A percentile compares a stretch with the other conserved stretches of the same genome.
These are phyloP conservation scores for Porites lobata DNA, from an alignment of 92 coral and sea anemone species.

Conservation along the genomic window DNA sequence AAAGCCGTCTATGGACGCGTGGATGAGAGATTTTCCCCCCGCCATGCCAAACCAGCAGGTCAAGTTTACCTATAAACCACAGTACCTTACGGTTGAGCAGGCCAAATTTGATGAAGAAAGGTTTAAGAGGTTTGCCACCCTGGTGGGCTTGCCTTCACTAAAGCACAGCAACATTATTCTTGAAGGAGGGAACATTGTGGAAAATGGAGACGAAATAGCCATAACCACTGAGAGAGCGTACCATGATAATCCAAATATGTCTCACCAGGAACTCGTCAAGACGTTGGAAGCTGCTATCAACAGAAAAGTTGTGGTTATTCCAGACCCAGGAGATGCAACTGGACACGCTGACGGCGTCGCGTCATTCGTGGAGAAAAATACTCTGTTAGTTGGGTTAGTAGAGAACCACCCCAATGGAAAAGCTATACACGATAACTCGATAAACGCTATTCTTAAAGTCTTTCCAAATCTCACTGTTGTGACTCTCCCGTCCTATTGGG, in stretches of 20 bases:
- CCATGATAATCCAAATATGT: constrained; percentile 63
- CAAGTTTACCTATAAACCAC: constrained; percentile 74
- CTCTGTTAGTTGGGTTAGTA: constrained; percentile 56
- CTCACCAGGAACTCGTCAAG: constrained; percentile 19
- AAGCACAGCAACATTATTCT: constrained; percentile 54
- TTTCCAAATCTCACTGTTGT: constrained; percentile 69
- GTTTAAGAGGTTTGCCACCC: constrained; percentile 53
- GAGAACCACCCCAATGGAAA: constrained; percentile 57
- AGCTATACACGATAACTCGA: constrained; percentile 53
- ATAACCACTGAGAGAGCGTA: constrained; percentile 58
- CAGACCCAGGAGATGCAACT: constrained; percentile 80
- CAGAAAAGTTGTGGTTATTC: constrained; percentile 65
- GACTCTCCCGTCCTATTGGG: constrained; percentile 68
- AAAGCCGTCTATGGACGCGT: constrained; percentile 64
- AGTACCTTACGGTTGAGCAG: constrained; percentile 46
- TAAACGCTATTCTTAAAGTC: constrained; percentile 55
- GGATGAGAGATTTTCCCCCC: constrained; percentile 89
- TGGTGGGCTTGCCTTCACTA: constrained; percentile 64
- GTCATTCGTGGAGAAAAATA: constrained; percentile 75
- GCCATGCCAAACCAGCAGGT: constrained; percentile 73
- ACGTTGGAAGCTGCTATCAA: constrained; percentile 64
- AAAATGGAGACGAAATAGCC: constrained; percentile 75
- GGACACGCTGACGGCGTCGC: constrained; percentile 87
- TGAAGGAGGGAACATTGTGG: constrained; percentile 84
- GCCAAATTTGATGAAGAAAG: constrained; percentile 58